phyloP scores from a whole-genome alignment of 2,888 invertebrate genomes.

The Pandemis cinnamomeana region DNA sequence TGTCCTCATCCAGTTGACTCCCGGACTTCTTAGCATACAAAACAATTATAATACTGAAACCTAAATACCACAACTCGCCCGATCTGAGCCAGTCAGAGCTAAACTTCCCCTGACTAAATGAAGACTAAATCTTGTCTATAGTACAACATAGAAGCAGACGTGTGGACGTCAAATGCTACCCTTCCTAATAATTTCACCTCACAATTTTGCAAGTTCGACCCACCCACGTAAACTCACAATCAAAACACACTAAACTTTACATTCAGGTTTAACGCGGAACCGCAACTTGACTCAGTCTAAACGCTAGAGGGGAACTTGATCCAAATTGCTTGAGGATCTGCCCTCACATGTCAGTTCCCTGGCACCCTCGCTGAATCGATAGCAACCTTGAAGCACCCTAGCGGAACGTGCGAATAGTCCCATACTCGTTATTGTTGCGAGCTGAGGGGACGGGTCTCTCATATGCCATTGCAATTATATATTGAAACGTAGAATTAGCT shows the following conservation, averaged over 20 bases:
- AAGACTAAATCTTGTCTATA: not conserved
- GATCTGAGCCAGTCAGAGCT: not conserved
- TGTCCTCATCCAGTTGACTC: too few relatives aligned
- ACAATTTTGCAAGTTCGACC: not conserved
- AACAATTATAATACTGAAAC: not conserved
- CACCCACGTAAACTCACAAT: not conserved
- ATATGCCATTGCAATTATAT: constrained; percentile 26
- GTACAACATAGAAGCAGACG: not conserved
- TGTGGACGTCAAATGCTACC: not conserved
- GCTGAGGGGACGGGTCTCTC: constrained; percentile 21
- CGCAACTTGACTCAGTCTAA: constrained; percentile 15
- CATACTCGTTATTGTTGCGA: constrained; percentile 18
- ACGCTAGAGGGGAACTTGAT: constrained; percentile 20
- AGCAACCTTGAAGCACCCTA: constrained; percentile 41
- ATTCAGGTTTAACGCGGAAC: constrained; percentile 8
- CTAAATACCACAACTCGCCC: not conserved
- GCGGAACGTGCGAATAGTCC: constrained; percentile 35
- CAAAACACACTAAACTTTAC: not conserved
- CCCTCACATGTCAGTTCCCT: constrained; percentile 27
- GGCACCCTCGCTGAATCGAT: constrained; percentile 40
- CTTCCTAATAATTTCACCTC: not conserved
- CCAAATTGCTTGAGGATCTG: constrained; percentile 13
- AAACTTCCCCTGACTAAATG: not conserved
- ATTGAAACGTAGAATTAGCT: constrained; percentile 20
- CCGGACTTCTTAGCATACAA: not conserved